phyloP scores from a whole-genome alignment of 2,797 vertebrate genomes.

The Helicolenus hilgendorfi region DNA sequence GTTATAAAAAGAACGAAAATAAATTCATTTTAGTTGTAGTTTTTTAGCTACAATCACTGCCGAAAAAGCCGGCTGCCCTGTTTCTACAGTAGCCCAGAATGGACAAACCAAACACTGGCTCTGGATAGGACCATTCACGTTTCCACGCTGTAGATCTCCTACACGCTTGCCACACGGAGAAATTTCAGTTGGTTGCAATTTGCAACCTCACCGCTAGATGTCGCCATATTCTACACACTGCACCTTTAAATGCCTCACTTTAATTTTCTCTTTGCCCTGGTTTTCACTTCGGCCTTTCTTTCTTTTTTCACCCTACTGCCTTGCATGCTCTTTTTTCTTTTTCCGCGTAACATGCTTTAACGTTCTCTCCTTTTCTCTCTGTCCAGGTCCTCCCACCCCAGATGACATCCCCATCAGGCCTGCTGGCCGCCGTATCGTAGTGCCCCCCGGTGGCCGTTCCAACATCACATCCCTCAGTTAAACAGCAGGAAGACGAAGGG shows the following conservation, averaged over 20 bases:
- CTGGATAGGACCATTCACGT: no score
- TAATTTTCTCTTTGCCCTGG: neutral
- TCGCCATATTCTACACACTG: no score
- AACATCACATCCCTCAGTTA: slow-evolving; percentile 99
- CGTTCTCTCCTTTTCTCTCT: neutral
- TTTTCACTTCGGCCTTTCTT: neutral
- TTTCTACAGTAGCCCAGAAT: no score
- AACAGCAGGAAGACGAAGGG: slow-evolving; percentile 59
- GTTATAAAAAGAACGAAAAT: no score
- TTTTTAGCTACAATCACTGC: no score
- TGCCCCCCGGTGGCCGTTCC: slow-evolving; percentile 97
- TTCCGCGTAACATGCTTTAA: neutral
- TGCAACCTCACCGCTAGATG: neutral
- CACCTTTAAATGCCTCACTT: neutral
- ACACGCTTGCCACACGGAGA: no score
- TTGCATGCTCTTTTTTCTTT: neutral
- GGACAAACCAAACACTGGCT: no score
- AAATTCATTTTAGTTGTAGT: no score
- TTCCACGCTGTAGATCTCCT: no score
- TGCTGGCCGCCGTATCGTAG: slow-evolving; percentile 95
- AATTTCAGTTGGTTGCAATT: neutral
- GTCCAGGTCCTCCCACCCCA: slow-evolving; percentile 83
- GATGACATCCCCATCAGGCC: slow-evolving; percentile 93
- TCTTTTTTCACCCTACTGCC: neutral
- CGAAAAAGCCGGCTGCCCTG: no score